Conservation (phyloP, 2,888 invertebrate genomes). For the Eledone cirrhosa region DNA sequence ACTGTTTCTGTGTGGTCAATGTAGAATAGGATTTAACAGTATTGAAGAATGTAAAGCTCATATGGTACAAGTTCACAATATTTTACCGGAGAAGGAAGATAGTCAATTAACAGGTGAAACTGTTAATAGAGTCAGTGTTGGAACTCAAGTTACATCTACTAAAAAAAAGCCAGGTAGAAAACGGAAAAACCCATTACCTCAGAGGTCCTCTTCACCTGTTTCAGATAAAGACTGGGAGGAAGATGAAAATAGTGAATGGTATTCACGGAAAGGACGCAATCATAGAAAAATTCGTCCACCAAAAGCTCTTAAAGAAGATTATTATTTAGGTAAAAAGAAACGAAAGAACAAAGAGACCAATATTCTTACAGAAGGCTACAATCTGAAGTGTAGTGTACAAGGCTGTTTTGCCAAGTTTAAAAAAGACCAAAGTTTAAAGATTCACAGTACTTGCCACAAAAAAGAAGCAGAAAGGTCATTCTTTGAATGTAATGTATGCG, state of each 20-base stretch:
- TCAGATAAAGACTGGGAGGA: conserved; percentile 36
- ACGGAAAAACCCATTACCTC: conserved; percentile 31
- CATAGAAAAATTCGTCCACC: conserved; percentile 51
- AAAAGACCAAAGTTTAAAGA: conserved; percentile 72
- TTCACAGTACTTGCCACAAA: conserved; percentile 75
- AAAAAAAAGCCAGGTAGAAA: conserved; percentile 49
- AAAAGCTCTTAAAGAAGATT: conserved; percentile 51
- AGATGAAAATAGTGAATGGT: conserved; percentile 12
- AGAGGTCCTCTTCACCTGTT: not conserved
- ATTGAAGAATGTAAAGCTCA: conserved; percentile 64
- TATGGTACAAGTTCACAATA: conserved; percentile 59
- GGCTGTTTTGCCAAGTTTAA: conserved; percentile 67
- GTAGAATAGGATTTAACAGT: conserved; percentile 60
- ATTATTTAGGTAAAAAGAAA: conserved; percentile 48
- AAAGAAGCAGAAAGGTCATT: conserved; percentile 44
- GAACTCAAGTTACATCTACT: conserved; percentile 53
- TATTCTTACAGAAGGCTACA: conserved; percentile 34
- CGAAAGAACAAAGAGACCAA: conserved; percentile 18
- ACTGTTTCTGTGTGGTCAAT: conserved; percentile 65
- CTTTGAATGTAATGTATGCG: conserved; percentile 77
- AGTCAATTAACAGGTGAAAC: conserved; percentile 23
- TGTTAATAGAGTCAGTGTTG: conserved; percentile 50
- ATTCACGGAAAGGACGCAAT: conserved; percentile 41
- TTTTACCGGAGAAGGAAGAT: conserved; percentile 7
- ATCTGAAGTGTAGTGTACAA: conserved; percentile 41